Conservation (phyloP, 2,888 invertebrate species). For the Schrankia costaestrigalis region DNA sequence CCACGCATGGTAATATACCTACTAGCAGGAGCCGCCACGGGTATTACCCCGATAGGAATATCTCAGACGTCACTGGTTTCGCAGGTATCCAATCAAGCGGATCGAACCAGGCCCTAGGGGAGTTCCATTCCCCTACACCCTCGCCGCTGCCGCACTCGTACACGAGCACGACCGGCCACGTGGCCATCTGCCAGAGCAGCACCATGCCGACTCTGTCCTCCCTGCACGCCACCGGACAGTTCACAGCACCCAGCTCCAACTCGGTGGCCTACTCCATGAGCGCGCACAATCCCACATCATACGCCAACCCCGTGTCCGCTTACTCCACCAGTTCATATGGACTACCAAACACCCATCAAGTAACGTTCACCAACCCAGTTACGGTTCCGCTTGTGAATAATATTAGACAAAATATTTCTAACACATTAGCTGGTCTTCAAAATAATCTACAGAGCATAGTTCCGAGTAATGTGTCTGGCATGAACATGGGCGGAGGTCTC, state of each 20-base stretch:
- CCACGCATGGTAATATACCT: slow-evolving; percentile 79
- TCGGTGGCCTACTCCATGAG: slow-evolving; percentile 75
- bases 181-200: slow-evolving; percentile 81
- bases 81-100: slow-evolving; percentile 84
- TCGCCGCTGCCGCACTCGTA: slow-evolving; percentile 81
- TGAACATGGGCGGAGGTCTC: slow-evolving; percentile 67
- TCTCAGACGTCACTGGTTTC: slow-evolving; percentile 15
- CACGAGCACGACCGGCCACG: slow-evolving; percentile 66
- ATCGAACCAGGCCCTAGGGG: slow-evolving; percentile 85
- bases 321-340: slow-evolving; percentile 71
- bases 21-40: slow-evolving; percentile 11
- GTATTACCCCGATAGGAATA: slow-evolving; percentile 11
- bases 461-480: slow-evolving; percentile 65
- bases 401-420: slow-evolving; percentile 74
- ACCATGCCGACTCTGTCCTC: slow-evolving; percentile 83
- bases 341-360: slow-evolving; percentile 73
- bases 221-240: slow-evolving; percentile 68
- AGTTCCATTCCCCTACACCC: slow-evolving; percentile 82
- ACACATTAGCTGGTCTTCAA: slow-evolving; percentile 71
- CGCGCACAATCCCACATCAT: slow-evolving; percentile 75
- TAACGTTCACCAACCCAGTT: slow-evolving; percentile 76
- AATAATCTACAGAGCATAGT: slow-evolving; percentile 61
- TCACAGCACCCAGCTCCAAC: slow-evolving; percentile 72
- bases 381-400: slow-evolving; percentile 74
- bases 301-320: slow-evolving; percentile 75